Evolutionary conservation across 1,140 invertebrate species (phyloP), one percentile per base, ranked within the genome.

Genomic region (Sinonovacula constricta): DNA sequence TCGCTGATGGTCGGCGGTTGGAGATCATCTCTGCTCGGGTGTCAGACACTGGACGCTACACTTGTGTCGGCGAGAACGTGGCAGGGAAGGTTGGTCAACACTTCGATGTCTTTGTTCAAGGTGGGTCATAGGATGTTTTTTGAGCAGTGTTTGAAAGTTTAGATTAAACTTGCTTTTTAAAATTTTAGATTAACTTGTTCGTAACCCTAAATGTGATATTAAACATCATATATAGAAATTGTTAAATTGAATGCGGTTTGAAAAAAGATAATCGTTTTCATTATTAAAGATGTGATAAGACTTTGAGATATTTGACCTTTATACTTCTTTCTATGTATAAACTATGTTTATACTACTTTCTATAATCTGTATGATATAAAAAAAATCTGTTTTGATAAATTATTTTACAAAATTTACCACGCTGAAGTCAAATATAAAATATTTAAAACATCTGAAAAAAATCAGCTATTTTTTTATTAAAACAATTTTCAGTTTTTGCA

Each of bases 21-120:
- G 84, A 87, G 33, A 68, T 91, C 5, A 30, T 63, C 28, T 80
- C 67, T 66, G 85, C 88, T 10, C 72, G 86, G 3, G 82, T 90
- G 1, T 84, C 81, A 45, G 91, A 93, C 76, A 79, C 83, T 24
- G 90, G 88, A 7, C 59, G 83, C 26, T 93, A 93, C 83, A 91
- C 85, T 2, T 93, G 93, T 85, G 70, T 89, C 34, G 93, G 92
- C 14, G 85, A 89, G 15, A 93, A 93, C 86, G 88, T 91, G 30
- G 86, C 88, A 31, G 86, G 90, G 51, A 77, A 69, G 74, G 51
- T 83, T 76, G 68, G 90, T 56, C 81, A 81, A 77, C 65, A 84
- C 49, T 86, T 84, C 72, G 30, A 86, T 75, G 71, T 90, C 66
- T 63, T 83, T 69, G 85, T 92, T 63, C 81, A 87, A 86, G 84